Conservation (phyloP, 2,888 invertebrate genomes). For the Netelia melanura region DNA sequence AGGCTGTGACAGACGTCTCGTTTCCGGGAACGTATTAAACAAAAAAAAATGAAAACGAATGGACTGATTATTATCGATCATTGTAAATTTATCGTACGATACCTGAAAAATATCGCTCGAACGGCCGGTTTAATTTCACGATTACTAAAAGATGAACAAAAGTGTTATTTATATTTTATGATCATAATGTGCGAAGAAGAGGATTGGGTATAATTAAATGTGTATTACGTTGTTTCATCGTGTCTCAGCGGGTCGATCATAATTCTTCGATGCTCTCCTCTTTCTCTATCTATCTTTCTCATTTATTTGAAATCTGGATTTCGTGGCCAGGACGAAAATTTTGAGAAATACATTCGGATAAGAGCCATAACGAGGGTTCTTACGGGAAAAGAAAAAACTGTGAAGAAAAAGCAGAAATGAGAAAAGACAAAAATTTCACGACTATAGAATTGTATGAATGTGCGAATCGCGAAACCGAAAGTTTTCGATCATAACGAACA, state of each 20-base stretch:
- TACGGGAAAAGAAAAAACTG: background rate
- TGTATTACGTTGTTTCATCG: conserved; percentile 75
- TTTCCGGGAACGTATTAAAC: conserved; percentile 73
- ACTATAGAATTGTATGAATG: background rate
- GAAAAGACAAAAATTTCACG: background rate
- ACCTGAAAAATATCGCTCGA: conserved; percentile 27
- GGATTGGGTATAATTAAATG: conserved; percentile 37
- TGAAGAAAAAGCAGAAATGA: background rate
- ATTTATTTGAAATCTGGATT: conserved; percentile 28
- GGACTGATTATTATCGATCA: conserved; percentile 57
- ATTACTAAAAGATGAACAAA: conserved; percentile 8
- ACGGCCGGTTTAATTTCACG: conserved; percentile 18
- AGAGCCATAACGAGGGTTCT: conserved; percentile 9
- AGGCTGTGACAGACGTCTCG: conserved; percentile 81
- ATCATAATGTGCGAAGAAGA: conserved; percentile 2
- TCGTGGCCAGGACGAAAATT: background rate
- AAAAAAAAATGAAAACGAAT: conserved; percentile 33
- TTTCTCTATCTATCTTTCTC: conserved; percentile 37
- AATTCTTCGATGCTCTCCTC: conserved; percentile 53
- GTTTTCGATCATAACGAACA: conserved; percentile 6
- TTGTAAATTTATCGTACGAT: conserved; percentile 51
- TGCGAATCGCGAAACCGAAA: background rate
- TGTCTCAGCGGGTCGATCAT: conserved; percentile 56
- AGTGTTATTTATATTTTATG: conserved; percentile 43
- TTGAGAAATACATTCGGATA: conserved; percentile 22